Conservation (phyloP, 2,888 invertebrate genomes). For the Tachina fera region DNA sequence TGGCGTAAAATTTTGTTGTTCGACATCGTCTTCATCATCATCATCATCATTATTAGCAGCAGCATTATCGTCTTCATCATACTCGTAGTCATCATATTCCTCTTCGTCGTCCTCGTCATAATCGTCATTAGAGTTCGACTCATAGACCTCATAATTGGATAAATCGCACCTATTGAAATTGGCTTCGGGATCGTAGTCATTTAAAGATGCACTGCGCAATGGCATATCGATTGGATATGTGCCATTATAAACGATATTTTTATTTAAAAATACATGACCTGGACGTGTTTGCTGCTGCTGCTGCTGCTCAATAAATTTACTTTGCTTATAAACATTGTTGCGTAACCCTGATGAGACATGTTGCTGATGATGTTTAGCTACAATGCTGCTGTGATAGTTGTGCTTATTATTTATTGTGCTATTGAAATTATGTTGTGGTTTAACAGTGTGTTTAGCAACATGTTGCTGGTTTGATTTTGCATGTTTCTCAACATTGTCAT, state of each 20-base stretch:
- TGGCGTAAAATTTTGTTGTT: slow-evolving; percentile 12
- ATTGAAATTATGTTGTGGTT: not conserved
- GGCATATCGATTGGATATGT: slow-evolving; percentile 94
- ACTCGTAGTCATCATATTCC: slow-evolving; percentile 70
- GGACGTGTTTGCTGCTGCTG: slow-evolving; percentile 19
- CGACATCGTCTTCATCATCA: slow-evolving; percentile 46
- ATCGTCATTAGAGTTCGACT: slow-evolving; percentile 72
- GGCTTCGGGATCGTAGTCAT: slow-evolving; percentile 78
- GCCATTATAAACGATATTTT: slow-evolving; percentile 89
- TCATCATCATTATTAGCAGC: slow-evolving; percentile 72
- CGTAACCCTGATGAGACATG: not conserved
- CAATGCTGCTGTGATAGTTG: slow-evolving; percentile 1
- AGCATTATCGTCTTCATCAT: slow-evolving; percentile 68
- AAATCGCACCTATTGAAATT: slow-evolving; percentile 77
- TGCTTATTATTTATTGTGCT: not conserved
- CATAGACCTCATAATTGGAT: slow-evolving; percentile 76
- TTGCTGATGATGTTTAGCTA: slow-evolving; percentile 21
- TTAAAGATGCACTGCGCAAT: slow-evolving; percentile 75
- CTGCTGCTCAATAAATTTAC: slow-evolving; percentile 44
- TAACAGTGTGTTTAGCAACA: not conserved
- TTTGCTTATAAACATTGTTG: slow-evolving; percentile 50
- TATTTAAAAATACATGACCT: slow-evolving; percentile 68
- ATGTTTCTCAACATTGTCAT: slow-evolving; percentile 49
- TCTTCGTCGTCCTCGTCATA: slow-evolving; percentile 73
- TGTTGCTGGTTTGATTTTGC: not conserved